Base-by-base conservation (phyloP, 2,113 vertebrate genomes). In the Tangachromis dhanisi region DNA sequence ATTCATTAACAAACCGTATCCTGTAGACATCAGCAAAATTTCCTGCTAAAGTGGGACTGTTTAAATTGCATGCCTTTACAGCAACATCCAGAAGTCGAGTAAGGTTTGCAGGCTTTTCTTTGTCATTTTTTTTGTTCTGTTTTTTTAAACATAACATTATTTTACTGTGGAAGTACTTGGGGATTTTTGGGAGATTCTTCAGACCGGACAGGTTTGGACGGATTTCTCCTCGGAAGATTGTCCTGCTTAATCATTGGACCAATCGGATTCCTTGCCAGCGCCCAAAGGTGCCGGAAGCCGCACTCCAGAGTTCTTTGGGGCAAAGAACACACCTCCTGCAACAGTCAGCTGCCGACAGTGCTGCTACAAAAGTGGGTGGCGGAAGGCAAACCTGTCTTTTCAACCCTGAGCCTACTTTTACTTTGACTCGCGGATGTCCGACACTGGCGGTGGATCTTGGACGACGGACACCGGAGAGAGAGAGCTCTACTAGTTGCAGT, bases 1-100 rank as follows among this genome's bases (percentile, higher is more conserved):
- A 95, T 89, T 96, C 91, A 95, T 42, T 13, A 83, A 71, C 81
- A 63, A 79, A 81, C 45, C 38, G 26, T 59, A 78, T 49, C 71
- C 81, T 63, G 51, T 3, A 81, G 7, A 49, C 78, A 29, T 91
- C 89, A 92, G 87, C 85, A 88, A 80, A 9, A 54, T 40, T 78
- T 88, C 12, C 45, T 71, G 26, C 40, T 78, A 14, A 84, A 88
- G 7, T 35, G 9, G 40, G 47, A 83, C 53, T 26, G 9, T 78
- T 76, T 19, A 17, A 47, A 47, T 47, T 29, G 24, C 42, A 31
- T 76, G 7, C 17, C 26, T 26, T 31, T 49, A 49, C 26, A 78
- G 26, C 45, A 49, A 51, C 14, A 49, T n/a, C 73, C 45, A 49
- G 26, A 31, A 19, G 42, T 76, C 16, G 2, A 31, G 42, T 12